phyloP scores from a whole-genome alignment of 2,113 vertebrate genomes.

The Indicator maculatus region DNA sequence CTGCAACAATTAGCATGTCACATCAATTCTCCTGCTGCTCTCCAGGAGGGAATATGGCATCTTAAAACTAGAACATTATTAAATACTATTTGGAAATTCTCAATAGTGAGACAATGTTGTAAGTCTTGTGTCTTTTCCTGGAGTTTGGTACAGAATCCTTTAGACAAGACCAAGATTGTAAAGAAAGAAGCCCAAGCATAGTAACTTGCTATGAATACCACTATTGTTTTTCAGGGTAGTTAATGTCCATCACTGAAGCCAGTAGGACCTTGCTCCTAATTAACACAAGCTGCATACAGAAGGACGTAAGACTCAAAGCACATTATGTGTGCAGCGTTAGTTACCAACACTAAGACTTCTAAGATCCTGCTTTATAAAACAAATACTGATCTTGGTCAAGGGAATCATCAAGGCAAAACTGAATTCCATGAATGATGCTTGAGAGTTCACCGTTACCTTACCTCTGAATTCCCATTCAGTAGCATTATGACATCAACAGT shows the following conservation, averaged over 20 bases:
- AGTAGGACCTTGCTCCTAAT: neutral
- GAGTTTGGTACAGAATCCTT: neutral
- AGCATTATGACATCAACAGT: neutral
- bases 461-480: neutral
- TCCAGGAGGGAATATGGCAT: neutral
- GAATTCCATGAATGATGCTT: neutral
- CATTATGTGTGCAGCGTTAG: neutral
- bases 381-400: neutral
- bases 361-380: neutral
- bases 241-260: neutral
- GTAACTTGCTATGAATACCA: neutral
- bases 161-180: neutral
- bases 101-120: neutral
- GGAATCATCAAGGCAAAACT: neutral
- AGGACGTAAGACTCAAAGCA: neutral
- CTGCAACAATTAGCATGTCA: neutral
- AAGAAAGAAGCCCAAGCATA: neutral
- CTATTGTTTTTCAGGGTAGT: neutral
- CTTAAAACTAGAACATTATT: neutral
- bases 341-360: neutral
- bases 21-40: neutral
- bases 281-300: neutral
- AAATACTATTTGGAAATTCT: neutral
- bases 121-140: neutral
- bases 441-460: neutral